These are phyloP conservation scores for Lethrus apterus DNA, from an alignment of 1,140 invertebrate species.

Conservation along the genomic window DNA sequence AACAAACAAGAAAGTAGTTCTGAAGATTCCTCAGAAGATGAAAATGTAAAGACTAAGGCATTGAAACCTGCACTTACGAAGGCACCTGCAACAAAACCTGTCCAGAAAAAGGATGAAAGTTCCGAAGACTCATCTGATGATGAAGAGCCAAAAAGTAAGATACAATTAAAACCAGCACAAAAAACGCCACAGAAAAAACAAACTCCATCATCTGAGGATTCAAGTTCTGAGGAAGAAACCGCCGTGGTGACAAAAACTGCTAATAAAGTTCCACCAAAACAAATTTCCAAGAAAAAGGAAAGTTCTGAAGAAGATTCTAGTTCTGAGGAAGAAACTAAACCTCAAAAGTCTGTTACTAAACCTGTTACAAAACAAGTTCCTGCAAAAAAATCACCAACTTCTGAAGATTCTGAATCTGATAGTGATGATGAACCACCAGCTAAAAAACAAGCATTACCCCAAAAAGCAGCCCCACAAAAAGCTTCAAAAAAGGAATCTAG, in stretches of 20 bases:
- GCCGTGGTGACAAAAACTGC: constrained; percentile 16
- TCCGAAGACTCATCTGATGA: constrained; percentile 41
- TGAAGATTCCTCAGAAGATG: constrained; percentile 39
- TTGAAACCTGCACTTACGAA: constrained; percentile 31
- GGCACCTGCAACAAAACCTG: constrained; percentile 19
- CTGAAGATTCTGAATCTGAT: constrained; percentile 26
- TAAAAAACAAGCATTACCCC: constrained; percentile 17
- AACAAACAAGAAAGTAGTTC: constrained; percentile 34
- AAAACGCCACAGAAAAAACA: constrained; percentile 20
- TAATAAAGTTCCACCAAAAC: constrained; percentile 19
- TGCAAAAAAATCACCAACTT: constrained; percentile 30
- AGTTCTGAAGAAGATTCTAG: constrained; percentile 3
- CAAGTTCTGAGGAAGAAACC: constrained; percentile 30
- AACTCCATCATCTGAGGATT: constrained; percentile 29
- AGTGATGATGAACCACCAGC: constrained; percentile 23
- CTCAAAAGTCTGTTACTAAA: constrained; percentile 10
- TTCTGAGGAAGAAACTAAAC: background rate
- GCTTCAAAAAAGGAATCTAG: constrained; percentile 20
- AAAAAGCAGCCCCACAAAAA: background rate
- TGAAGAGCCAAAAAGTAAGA: constrained; percentile 15
- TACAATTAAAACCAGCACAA: constrained; percentile 8
- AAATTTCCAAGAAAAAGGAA: constrained; percentile 8
- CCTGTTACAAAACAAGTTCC: constrained; percentile 18
- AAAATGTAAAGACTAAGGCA: constrained; percentile 27
- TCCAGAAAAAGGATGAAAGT: constrained; percentile 23